Base-by-base conservation (phyloP, 2,113 vertebrate genomes). In the Misgurnus anguillicaudatus region DNA sequence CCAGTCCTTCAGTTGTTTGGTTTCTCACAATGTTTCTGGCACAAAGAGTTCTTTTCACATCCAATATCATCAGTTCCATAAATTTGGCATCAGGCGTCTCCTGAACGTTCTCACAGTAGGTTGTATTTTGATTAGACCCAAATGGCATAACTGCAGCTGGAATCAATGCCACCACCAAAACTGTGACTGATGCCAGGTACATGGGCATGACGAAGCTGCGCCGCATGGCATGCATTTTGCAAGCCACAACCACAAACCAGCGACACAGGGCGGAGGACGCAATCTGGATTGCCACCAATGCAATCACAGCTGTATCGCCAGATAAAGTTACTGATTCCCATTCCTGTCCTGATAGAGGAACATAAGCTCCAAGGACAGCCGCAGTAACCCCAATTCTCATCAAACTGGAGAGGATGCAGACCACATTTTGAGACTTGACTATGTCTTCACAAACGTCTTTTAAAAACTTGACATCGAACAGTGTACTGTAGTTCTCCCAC, bases 211-310 rank as follows among this genome's bases (percentile, higher is more conserved):
- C 69, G 78, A 93, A 94, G 83, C 90, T 85, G 0, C 86, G 83
- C 0, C 87, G 84, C 69, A 92, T 8, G 11, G 85, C 86, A 4
- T 92, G 91, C 90, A 93, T 93, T 85, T 94, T 94, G 38, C 90
- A 92, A 21, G 90, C 90, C 3, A 77, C 83, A 11, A 92, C 63
- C 0, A 86, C 80, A 80, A 94, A 89, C 90, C 90, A 91, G 53
- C 88, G 87, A 68, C 91, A 93, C 57, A 92, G 69, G 0, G 81
- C 86, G 1, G 92, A 92, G 68, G 90, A 91, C 45, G 83, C 6
- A 41, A 90, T 85, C 85, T 92, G 92, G 67, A 90, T 77, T 0
- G 71, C 85, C 10, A 89, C 63, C 63, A 85, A 85, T 19, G 7
- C 19, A 72, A 41, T 4, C 13, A 72, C 31, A 0, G 11, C 13